Evolutionary conservation across 2,113 vertebrate genomes (phyloP), one percentile per base, ranked within the genome.

Genomic region (Pavo muticus): DNA sequence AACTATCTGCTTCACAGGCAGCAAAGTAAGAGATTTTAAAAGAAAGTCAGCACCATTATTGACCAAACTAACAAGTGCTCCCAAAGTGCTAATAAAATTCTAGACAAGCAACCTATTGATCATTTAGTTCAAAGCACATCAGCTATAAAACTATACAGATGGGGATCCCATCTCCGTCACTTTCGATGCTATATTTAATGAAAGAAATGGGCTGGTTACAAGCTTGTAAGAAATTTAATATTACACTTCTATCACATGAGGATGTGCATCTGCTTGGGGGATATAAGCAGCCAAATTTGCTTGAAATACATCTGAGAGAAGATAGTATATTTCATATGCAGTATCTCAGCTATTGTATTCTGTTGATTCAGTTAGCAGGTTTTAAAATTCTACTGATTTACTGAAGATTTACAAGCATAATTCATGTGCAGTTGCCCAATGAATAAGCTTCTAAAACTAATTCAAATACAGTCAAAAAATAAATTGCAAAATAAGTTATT

Each of bases 401-500:
- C 77, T 76, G 80, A 90, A 52, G 88, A 96, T 91, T 90, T 89
- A 45, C 54, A 84, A 90, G 93, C 85, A 94, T 94, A 91, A 96
- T 88, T 95, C 90, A 90, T 81, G 57, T 75, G 88, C 86, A 88
- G 61, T 93, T 88, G 83, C 92, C 84, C 89, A 76, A 86, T 71
- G 91, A 97, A 95, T 93, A 93, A 88, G 83, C 42, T 44, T 91
- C 88, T 91, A 77, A 95, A 95, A 92, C 86, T 91, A 96, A 95
- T 91, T 91, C 94, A 92, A 72, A 81, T 68, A 84, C 60, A 77
- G 95, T 94, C 71, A 83, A 95, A 94, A 96, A 97, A 96, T 79
- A 95, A 93, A 96, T 91, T 96, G 91, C 85, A 76, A 93, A 84
- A 91, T 94, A 97, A 97, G 93, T 96, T 95, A 97, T 93, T 96